These are phyloP conservation scores for Vipera ursinii DNA, from an alignment of 2,797 vertebrate species.

Conservation along the genomic window DNA sequence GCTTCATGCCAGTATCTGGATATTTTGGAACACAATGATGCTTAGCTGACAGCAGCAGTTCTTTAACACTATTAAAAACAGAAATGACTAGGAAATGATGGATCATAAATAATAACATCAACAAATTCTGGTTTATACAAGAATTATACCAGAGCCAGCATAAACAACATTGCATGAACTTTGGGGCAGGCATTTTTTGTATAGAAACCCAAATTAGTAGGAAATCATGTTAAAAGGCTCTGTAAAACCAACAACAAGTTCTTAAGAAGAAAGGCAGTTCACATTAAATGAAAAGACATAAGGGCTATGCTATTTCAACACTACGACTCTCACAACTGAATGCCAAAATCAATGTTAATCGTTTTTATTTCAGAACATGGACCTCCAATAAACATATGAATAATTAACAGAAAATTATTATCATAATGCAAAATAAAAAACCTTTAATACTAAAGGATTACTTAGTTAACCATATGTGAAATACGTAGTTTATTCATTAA, in stretches of 20 bases:
- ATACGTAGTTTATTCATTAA: too few relatives aligned
- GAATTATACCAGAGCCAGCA: background rate
- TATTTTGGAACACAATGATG: background rate
- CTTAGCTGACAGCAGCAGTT: background rate
- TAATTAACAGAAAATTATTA: background rate
- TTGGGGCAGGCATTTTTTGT: background rate
- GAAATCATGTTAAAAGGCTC: too few relatives aligned
- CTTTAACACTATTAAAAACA: constrained; percentile 3
- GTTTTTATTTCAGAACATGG: background rate
- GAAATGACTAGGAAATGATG: background rate
- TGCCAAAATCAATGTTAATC: background rate
- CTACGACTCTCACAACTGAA: background rate
- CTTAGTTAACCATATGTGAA: too few relatives aligned
- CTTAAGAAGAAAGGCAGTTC: background rate
- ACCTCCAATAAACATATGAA: background rate
- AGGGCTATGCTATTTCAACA: background rate
- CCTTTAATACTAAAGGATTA: background rate
- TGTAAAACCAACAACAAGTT: background rate
- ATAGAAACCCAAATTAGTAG: background rate
- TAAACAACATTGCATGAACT: background rate
- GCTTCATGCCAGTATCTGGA: background rate
- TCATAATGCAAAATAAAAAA: background rate
- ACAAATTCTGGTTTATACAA: background rate
- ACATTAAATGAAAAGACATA: background rate
- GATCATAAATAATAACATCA: background rate